These are phyloP conservation scores for Tachina lurida DNA, from an alignment of 2,888 invertebrate species.

Conservation along the genomic window DNA sequence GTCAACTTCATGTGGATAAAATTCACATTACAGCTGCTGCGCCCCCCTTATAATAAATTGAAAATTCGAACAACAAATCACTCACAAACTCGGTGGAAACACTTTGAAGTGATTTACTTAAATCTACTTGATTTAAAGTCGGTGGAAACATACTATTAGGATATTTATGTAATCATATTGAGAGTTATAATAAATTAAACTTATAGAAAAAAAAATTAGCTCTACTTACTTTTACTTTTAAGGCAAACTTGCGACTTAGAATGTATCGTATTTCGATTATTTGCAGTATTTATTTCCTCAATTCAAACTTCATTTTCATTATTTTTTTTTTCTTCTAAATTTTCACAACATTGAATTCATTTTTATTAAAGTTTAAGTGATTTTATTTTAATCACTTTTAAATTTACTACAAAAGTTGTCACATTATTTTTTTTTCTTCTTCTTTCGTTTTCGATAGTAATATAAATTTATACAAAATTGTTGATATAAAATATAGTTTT, in stretches of 20 bases:
- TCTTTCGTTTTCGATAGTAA: not conserved
- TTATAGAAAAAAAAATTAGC: not conserved
- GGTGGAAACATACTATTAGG: too few species aligned
- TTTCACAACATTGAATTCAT: constrained; percentile 62
- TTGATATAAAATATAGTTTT: constrained; percentile 59
- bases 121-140: too few species aligned
- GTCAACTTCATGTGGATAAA: too few species aligned
- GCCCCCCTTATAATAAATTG: too few species aligned
- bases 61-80: too few species aligned
- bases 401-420: constrained; percentile 57
- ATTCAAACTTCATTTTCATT: not conserved
- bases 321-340: constrained; percentile 32
- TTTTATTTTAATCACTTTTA: constrained; percentile 41
- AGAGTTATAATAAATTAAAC: too few species aligned
- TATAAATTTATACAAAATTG: constrained; percentile 55
- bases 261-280: not conserved
- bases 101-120: too few species aligned
- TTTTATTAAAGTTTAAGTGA: constrained; percentile 50
- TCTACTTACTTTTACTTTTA: too few species aligned
- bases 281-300: not conserved
- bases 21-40: too few species aligned
- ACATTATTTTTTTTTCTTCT: not conserved
- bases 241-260: too few species aligned
- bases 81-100: too few species aligned
- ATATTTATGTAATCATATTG: too few species aligned